Evolutionary conservation across 2,797 vertebrate genomes (phyloP).

Genomic region (Poeciliopsis paucimaculata): DNA sequence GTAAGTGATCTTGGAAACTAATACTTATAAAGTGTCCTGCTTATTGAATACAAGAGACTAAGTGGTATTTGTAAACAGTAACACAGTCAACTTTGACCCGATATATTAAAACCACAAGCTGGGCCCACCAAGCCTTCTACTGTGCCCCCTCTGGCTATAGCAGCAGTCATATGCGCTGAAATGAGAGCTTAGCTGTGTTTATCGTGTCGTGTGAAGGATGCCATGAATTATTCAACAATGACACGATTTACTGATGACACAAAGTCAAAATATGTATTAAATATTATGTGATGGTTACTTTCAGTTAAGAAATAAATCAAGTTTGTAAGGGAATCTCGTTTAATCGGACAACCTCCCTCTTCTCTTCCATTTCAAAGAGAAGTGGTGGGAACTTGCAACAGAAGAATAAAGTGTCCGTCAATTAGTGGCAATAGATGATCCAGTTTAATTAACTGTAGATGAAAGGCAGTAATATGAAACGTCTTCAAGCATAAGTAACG

Average conservation of each 20-base stretch:
- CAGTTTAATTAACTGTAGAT: constrained; percentile 15
- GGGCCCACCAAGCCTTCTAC: background rate
- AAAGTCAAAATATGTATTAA: background rate
- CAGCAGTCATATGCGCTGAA: background rate
- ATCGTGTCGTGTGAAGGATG: background rate
- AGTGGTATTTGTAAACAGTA: background rate
- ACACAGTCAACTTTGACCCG: background rate
- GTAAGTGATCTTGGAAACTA: background rate
- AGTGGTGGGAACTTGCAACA: constrained; percentile 8
- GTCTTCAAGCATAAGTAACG: background rate
- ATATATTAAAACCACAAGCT: constrained; percentile 3
- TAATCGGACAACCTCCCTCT: background rate
- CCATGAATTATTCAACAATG: background rate
- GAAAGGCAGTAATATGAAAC: background rate
- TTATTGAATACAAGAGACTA: background rate
- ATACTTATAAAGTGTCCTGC: background rate
- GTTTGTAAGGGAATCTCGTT: constrained; percentile 18
- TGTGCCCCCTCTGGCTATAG: background rate
- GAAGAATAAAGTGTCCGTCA: constrained; percentile 9
- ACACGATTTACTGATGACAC: constrained; percentile 16
- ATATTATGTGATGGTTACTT: constrained; percentile 4
- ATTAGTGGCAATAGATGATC: background rate
- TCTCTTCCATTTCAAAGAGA: constrained; percentile 20
- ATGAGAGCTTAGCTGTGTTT: background rate
- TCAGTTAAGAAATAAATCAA: constrained; percentile 14